Base-by-base conservation (phyloP, 2,888 invertebrate genomes). In the Panzeria rudis region DNA sequence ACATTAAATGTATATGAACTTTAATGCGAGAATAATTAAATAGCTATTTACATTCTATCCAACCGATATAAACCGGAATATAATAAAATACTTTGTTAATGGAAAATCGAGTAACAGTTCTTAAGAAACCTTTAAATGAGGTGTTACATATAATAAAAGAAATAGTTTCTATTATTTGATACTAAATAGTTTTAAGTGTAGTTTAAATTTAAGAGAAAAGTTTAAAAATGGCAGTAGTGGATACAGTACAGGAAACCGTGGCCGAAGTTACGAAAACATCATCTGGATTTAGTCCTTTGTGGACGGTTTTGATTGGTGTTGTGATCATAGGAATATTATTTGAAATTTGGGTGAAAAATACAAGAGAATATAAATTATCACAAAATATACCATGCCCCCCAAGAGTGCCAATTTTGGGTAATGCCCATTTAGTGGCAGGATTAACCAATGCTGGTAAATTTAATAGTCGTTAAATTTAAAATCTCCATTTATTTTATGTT, bases 371-470 rank as follows among this genome's bases (percentile, higher is more conserved):
- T 81, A 94, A 94, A 88, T 89, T 96, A 80, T 95, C 95, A 0
- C 94, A 94, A 62, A 95, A 94, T 88, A 91, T 97, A 25, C 96
- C 96, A 0, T 95, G 96, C 71, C 96, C 96, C 0, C 87, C 92
- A 1, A 93, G 94, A 0, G 86, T 94, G 17, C 97, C 97, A 0
- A 50, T 97, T 1, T 88, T 97, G 72, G 97, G 97, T 86, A 96
- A 95, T 89, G 95, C 95, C 0, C 93, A 95, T 15, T 90, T 95
- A 78, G 94, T 95, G 0, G 86, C 95, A 0, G 95, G 95, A 71
- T 93, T 94, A 83, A 94, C 94, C 77, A 95, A 95, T 76, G 92
- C 93, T 86, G 93, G 96, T 96, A 92, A 93, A 93, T 35, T 32
- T 17, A 17, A 35, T 2, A 29, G 2, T 5, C 29, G 2, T 29